Evolutionary conservation across 2,113 vertebrate genomes (phyloP).

Genomic region (Ardeotis arabs): DNA sequence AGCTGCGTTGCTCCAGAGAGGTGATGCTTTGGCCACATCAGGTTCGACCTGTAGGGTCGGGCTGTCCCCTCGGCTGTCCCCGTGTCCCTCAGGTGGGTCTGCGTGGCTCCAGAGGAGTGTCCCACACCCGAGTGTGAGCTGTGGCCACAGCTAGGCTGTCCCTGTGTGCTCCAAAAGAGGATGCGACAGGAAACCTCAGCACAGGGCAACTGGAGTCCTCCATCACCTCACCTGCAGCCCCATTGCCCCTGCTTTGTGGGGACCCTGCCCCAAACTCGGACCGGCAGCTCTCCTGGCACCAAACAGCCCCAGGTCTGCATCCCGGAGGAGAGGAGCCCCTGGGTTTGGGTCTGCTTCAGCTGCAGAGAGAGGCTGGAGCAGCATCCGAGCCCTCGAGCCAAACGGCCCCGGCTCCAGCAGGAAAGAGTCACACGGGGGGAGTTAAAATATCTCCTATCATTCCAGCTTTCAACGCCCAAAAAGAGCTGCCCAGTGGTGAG

Average conservation of each 20-base stretch:
- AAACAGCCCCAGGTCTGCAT: not conserved
- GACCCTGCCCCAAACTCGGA: not conserved
- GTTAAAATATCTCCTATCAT: not conserved
- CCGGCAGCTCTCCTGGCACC: not conserved
- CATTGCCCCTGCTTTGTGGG: rapidly evolving
- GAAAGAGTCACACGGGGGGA: not conserved
- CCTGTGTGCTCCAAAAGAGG: rapidly evolving
- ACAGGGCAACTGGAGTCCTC: not conserved
- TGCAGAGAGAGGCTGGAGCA: not conserved
- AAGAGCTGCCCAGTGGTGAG: slow-evolving; percentile 21
- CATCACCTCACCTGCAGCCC: not conserved
- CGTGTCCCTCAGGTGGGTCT: not conserved
- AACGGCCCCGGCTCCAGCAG: not conserved
- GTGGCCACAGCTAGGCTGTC: not conserved
- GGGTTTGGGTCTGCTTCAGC: not conserved
- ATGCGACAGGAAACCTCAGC: not conserved
- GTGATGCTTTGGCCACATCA: not conserved
- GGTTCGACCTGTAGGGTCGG: rapidly evolving
- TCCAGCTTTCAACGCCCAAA: not conserved
- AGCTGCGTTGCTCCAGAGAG: not conserved
- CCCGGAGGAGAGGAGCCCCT: rapidly evolving
- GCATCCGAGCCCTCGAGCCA: rapidly evolving
- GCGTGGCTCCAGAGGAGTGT: not conserved
- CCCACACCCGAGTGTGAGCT: not conserved
- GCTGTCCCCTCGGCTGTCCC: not conserved